Evolutionary conservation across 2,113 vertebrate genomes (phyloP).

Genomic region (Amazona guildingii): DNA sequence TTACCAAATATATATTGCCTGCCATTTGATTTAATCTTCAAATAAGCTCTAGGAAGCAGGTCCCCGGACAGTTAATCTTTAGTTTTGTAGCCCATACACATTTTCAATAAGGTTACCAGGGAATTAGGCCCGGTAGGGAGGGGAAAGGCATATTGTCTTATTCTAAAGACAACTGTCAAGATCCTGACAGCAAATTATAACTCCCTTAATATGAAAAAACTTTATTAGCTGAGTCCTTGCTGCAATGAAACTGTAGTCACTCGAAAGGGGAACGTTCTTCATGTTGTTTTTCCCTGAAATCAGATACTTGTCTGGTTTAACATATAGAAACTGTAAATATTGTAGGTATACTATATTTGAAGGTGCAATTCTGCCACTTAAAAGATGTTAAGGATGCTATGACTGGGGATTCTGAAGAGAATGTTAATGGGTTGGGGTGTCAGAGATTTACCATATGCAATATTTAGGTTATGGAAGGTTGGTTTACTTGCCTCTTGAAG

Average conservation of each 20-base stretch:
- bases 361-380: neutral
- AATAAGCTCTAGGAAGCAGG: slow-evolving; percentile 78
- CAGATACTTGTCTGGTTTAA: neutral
- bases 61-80: slow-evolving; percentile 81
- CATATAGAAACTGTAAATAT: neutral
- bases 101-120: slow-evolving; percentile 79
- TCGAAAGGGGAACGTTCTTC: neutral
- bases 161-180: slow-evolving; percentile 63
- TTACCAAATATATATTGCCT: slow-evolving; percentile 78
- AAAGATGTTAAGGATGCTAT: neutral
- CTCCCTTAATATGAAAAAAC: slow-evolving; percentile 62
- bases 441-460: neutral
- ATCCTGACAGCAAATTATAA: slow-evolving; percentile 63
- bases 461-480: neutral
- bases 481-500: neutral
- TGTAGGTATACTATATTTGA: neutral
- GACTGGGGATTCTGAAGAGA: neutral
- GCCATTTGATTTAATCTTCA: slow-evolving; percentile 84
- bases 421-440: no score
- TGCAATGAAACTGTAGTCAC: neutral
- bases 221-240: slow-evolving; percentile 36
- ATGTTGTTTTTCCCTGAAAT: neutral
- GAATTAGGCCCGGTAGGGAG: slow-evolving; percentile 72
- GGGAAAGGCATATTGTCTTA: slow-evolving; percentile 67
- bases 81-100: slow-evolving; percentile 81